phyloP scores from a whole-genome alignment of 1,140 invertebrate genomes.

The Pseudomyrmex cubaensis region DNA sequence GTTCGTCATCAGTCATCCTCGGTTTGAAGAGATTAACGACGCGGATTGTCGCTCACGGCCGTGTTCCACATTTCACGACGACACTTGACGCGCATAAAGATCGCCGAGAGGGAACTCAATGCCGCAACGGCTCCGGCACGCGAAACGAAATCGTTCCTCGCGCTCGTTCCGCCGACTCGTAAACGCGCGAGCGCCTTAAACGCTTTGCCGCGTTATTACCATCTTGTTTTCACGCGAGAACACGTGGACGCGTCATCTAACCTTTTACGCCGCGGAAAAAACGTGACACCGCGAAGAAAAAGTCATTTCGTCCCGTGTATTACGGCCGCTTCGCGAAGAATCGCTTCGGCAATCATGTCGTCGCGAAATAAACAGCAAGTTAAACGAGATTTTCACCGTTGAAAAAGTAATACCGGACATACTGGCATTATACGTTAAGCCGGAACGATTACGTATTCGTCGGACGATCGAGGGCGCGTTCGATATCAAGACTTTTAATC shows the following conservation, averaged over 20 bases:
- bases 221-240: constrained; percentile 17
- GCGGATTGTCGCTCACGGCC: neutral
- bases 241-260: constrained; percentile 28
- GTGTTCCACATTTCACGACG: constrained; percentile 28
- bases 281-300: constrained; percentile 36
- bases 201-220: constrained; percentile 45
- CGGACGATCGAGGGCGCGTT: constrained; percentile 38
- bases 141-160: constrained; percentile 19
- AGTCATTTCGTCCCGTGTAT: constrained; percentile 27
- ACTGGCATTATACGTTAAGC: constrained; percentile 3
- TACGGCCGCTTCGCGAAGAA: constrained; percentile 1
- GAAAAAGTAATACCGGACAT: neutral
- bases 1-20: neutral
- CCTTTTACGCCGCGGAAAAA: constrained; percentile 28
- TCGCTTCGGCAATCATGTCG: constrained; percentile 18
- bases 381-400: constrained; percentile 38
- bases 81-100: constrained; percentile 42
- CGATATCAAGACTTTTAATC: constrained; percentile 52
- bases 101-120: constrained; percentile 28
- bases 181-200: constrained; percentile 40
- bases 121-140: constrained; percentile 18
- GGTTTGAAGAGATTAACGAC: constrained; percentile 21
- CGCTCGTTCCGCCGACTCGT: constrained; percentile 14
- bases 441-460: constrained; percentile 28
- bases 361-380: constrained; percentile 4